These are phyloP conservation scores for Lymantria dispar DNA, from an alignment of 2,888 invertebrate genomes.

Conservation along the genomic window DNA sequence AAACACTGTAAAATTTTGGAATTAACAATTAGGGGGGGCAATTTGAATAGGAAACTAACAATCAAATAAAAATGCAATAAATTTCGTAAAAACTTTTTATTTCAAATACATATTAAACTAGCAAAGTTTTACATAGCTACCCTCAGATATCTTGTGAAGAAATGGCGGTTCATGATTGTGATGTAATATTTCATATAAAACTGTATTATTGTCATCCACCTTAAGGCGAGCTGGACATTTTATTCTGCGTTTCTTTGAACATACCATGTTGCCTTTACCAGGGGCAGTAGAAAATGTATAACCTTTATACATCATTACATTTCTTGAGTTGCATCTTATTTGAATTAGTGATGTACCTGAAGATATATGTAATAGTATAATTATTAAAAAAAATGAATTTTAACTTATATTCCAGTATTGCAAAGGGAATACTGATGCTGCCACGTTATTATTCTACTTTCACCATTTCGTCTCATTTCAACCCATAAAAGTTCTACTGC, in stretches of 20 bases:
- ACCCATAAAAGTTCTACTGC: too few relatives aligned
- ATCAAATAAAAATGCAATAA: too few relatives aligned
- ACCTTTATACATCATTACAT: conserved; percentile 15
- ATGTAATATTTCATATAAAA: conserved; percentile 7
- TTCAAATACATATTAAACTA: too few relatives aligned
- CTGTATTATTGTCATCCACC: conserved; percentile 6
- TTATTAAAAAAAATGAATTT: too few relatives aligned
- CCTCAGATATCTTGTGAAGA: conserved; percentile 6
- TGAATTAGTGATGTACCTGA: conserved; percentile 1
- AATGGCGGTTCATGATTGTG: conserved; percentile 26
- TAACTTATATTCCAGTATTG: too few relatives aligned
- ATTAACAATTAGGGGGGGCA: too few relatives aligned
- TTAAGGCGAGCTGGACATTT: conserved; percentile 20
- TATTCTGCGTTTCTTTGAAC: conserved; percentile 19
- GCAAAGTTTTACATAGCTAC: conserved; percentile 3
- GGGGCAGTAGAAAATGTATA: conserved; percentile 13
- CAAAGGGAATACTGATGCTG: too few relatives aligned
- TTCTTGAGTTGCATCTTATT: conserved; percentile 1
- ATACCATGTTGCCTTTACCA: conserved; percentile 12
- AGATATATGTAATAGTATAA: neutral
- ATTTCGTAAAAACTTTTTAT: too few relatives aligned
- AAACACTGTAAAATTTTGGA: too few relatives aligned
- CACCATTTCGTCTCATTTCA: too few relatives aligned
- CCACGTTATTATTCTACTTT: too few relatives aligned
- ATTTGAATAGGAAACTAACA: too few relatives aligned